These are phyloP conservation scores for Metridium senile DNA, from an alignment of 92 coral and sea anemone species.

Conservation along the genomic window DNA sequence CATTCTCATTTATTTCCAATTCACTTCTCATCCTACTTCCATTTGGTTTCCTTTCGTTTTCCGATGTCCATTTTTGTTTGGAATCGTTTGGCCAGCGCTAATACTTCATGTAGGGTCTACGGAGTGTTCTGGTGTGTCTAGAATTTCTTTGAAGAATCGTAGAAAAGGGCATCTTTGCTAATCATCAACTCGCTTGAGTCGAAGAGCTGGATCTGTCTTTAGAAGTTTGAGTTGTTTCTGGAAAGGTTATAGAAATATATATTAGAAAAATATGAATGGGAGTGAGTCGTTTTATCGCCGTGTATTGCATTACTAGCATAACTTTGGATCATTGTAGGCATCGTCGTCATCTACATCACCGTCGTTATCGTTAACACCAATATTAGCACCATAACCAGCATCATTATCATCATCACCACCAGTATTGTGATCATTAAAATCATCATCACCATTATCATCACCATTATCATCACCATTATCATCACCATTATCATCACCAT, in stretches of 20 bases:
- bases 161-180: slow-evolving; percentile 21
- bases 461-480: no score
- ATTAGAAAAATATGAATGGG: not conserved
- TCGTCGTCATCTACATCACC: not conserved
- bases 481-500: no score
- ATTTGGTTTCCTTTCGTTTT: not conserved
- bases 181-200: slow-evolving; percentile 87
- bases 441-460: no score
- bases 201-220: slow-evolving; percentile 91
- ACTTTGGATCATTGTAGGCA: no score
- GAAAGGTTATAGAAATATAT: not conserved
- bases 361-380: no score
- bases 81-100: not conserved
- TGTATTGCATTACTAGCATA: slow-evolving; percentile 5
- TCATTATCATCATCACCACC: no score
- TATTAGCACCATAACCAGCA: no score
- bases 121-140: not conserved
- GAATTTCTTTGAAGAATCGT: not conserved
- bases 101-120: not conserved
- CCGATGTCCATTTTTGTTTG: not conserved
- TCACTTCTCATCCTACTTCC: not conserved
- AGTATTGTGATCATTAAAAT: no score
- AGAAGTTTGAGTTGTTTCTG: slow-evolving; percentile 94
- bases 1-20: not conserved
- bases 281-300: not conserved